Evolutionary conservation across 2,797 vertebrate species (phyloP).

Genomic region (Lepilemur ruficaudatus): DNA sequence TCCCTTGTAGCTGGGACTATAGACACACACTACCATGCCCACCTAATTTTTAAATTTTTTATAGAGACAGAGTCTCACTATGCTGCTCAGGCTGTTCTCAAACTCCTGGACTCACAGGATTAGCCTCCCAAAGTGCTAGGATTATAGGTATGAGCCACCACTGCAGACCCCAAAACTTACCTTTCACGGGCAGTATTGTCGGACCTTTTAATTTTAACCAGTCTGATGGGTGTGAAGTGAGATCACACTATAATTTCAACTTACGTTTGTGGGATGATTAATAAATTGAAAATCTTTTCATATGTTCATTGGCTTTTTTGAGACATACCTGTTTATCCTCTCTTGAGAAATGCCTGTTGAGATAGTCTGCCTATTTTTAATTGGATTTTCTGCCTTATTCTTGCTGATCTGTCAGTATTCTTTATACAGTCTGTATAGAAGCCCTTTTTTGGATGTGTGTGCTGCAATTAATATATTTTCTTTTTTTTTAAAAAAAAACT

Average conservation of each 20-base stretch:
- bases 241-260: neutral
- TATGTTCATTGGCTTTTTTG: neutral
- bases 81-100: neutral
- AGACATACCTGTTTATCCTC: neutral
- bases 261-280: neutral
- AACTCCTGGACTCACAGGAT: neutral
- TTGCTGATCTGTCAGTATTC: neutral
- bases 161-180: neutral
- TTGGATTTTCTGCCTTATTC: neutral
- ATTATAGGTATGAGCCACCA: neutral
- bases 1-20: too few species aligned
- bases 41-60: neutral
- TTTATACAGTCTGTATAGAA: neutral
- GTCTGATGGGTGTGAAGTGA: neutral
- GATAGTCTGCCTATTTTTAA: neutral
- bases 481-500: neutral
- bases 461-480: neutral
- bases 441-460: neutral
- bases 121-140: neutral
- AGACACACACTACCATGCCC: neutral
- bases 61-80: neutral
- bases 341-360: constrained; percentile 14
- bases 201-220: neutral
- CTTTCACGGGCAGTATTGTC: neutral
- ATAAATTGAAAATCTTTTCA: neutral